Evolutionary conservation across 2,797 vertebrate genomes (phyloP), one percentile per base, ranked within the genome.

Genomic region (Brotula barbata): DNA sequence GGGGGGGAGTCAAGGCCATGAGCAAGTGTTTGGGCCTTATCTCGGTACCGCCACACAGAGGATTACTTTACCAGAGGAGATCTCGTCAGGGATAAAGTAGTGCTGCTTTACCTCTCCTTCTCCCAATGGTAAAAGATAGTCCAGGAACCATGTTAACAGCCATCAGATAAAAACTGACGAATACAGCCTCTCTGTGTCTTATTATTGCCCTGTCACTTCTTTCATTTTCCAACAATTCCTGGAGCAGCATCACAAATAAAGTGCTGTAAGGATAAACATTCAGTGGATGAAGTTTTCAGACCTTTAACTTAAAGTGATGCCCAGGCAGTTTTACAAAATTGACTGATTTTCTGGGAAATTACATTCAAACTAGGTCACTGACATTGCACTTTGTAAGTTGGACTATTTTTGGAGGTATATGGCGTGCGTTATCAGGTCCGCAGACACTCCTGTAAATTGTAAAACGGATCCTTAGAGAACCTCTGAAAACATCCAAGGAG

Each of bases 31-130:
- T 1, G 13, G 65, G 58, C 56, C 76, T 91, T 91, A 91, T 92
- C 90, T 85, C 19, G 2, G 61, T 39, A 17, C 62, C 37, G 56
- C 68, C 85, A 84, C 86, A 79, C 75, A 59, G 74, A 81, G 84
- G 80, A 86, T 90, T 88, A 83, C 84, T 90, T 89, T 82, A 74
- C 58, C 63, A 72, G 71, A 78, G 68, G 65, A 81, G 90, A 89
- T 89, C 71, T 20, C 56, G 78, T 49, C 49, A 11, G 33, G 89
- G 89, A 89, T 87, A 88, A 71, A 83, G 79, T 56, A 60, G 58
- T 49, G 44, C 51, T 28, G 68, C 81, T 74, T 89, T 86, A 90
- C 88, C 85, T 83, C 84, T 87, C 76, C 81, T 85, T 86, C 84
- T 81, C 71, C 58, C 49, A 10, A 41, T 44, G 63, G 62, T 56